A percentile compares a stretch with the other conserved stretches of the same genome.
These are phyloP conservation scores for Cheirogaleus major DNA, from an alignment of 2,797 vertebrate species.

Conservation along the genomic window DNA sequence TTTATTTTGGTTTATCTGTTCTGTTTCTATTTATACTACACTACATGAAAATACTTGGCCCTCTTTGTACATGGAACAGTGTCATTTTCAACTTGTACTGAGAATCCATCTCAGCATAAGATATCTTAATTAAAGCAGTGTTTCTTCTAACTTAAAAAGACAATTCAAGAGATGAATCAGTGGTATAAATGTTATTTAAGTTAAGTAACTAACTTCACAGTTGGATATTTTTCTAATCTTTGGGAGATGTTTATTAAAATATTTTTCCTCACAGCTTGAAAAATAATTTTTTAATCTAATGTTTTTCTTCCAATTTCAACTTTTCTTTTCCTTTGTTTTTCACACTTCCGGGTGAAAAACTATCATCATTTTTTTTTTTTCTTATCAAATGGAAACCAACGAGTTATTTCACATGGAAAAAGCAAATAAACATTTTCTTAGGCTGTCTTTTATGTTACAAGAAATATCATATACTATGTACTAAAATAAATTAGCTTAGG, in stretches of 20 bases:
- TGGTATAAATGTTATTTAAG: constrained; percentile 21
- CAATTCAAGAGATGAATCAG: not conserved
- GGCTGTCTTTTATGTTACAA: not conserved
- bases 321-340: constrained; percentile 31
- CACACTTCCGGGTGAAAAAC: not conserved
- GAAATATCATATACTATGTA: not conserved
- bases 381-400: not conserved
- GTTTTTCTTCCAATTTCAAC: constrained; percentile 26
- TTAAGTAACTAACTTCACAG: not conserved
- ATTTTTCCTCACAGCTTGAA: constrained; percentile 29
- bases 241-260: constrained; percentile 1
- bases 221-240: constrained; percentile 39
- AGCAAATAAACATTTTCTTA: not conserved
- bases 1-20: constrained; percentile 52
- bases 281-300: not conserved
- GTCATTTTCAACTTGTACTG: not conserved
- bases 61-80: not conserved
- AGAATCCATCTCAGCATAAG: not conserved
- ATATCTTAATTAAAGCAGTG: not conserved
- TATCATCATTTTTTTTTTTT: not conserved
- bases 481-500: constrained; percentile 6
- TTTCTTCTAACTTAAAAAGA: constrained; percentile 32
- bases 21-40: constrained; percentile 37
- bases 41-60: not conserved
- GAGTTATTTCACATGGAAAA: constrained; percentile 23